Evolutionary conservation across 2,888 invertebrate genomes (phyloP).

Genomic region (Pyrrhia umbra): DNA sequence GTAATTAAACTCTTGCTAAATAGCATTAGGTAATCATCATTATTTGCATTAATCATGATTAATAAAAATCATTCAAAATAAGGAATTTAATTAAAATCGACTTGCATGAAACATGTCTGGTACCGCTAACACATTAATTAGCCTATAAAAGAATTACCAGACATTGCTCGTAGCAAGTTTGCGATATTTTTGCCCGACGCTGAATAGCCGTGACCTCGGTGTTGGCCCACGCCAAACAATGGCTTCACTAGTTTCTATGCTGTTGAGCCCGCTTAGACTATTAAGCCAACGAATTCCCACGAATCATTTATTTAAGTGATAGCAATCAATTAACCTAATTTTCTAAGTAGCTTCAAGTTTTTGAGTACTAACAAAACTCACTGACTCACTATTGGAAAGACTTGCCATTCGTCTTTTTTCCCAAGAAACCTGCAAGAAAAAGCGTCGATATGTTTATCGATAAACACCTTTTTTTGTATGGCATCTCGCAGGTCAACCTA

Average conservation of each 20-base stretch:
- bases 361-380: no score
- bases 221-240: constrained; percentile 55
- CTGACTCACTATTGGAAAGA: no score
- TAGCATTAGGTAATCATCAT: no score
- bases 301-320: not conserved
- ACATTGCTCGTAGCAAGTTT: constrained; percentile 24
- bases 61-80: not conserved
- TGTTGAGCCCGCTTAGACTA: constrained; percentile 12
- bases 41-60: no score
- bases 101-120: constrained; percentile 13
- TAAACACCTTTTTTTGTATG: no score
- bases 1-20: not conserved
- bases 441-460: no score
- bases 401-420: no score
- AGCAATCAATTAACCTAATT: not conserved
- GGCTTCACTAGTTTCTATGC: constrained; percentile 30
- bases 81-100: constrained; percentile 25
- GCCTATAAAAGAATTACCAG: constrained; percentile 31
- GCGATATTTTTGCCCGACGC: constrained; percentile 34
- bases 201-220: constrained; percentile 49
- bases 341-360: no score
- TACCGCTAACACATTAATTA: constrained; percentile 18
- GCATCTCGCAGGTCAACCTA: no score
- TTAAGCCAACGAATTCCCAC: constrained; percentile 4
- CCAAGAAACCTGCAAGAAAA: no score